Evolutionary conservation across 2,888 invertebrate genomes (phyloP).

Genomic region (Plebejus argus): DNA sequence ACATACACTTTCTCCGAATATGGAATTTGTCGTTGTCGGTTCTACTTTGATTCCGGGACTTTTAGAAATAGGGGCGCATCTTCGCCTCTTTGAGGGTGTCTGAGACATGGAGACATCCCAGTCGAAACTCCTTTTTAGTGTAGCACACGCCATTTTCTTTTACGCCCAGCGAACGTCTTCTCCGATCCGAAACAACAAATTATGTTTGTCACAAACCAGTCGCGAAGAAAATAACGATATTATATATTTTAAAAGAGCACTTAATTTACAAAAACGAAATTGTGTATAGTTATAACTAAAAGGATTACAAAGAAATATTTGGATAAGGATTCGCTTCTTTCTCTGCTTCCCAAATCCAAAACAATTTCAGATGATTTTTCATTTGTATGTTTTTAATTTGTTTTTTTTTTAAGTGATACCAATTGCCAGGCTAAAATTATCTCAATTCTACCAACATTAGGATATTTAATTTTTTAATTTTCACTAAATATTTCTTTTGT

Average conservation of each 20-base stretch:
- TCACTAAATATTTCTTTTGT: no score
- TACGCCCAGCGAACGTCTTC: conserved; percentile 82
- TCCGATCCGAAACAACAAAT: conserved; percentile 59
- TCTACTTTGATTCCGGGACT: conserved; percentile 73
- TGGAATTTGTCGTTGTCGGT: conserved; percentile 84
- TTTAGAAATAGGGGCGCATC: conserved; percentile 91
- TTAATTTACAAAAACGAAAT: conserved; percentile 53
- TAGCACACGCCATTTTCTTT: conserved; percentile 98
- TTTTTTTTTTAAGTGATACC: conserved; percentile 59
- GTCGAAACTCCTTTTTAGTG: conserved; percentile 96
- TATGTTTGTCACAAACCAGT: conserved; percentile 57
- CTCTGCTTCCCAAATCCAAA: conserved; percentile 64
- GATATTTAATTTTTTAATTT: not conserved
- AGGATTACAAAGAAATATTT: conserved; percentile 64
- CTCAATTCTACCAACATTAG: conserved; percentile 38
- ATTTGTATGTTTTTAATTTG: conserved; percentile 49
- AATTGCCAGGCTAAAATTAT: conserved; percentile 29
- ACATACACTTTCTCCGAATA: conserved; percentile 91
- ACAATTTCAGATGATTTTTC: conserved; percentile 61
- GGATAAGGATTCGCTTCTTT: conserved; percentile 60
- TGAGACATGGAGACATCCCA: conserved; percentile 94
- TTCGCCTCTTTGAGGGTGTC: conserved; percentile 92
- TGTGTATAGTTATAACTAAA: conserved; percentile 52
- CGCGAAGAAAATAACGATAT: conserved; percentile 63
- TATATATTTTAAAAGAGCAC: conserved; percentile 55